Percentiles rank a stretch among this genome's conserved stretches.
phyloP scores from a whole-genome alignment of 2,113 vertebrate species.

The Oriolus oriolus region DNA sequence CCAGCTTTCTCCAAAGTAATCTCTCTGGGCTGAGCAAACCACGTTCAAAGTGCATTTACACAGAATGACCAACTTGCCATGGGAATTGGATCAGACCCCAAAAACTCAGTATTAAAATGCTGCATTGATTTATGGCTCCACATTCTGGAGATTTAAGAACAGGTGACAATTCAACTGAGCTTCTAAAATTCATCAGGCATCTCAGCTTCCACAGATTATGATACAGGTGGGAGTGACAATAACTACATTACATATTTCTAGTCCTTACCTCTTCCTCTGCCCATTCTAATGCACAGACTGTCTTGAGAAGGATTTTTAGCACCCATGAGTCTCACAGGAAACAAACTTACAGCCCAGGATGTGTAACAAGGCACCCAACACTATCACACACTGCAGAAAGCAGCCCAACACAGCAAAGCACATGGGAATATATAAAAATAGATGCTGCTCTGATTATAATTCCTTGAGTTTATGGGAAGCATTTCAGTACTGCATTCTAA shows the following conservation, averaged over 20 bases:
- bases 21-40: neutral
- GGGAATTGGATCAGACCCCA: neutral
- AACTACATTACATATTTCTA: neutral
- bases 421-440: neutral
- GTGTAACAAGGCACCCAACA: neutral
- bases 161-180: neutral
- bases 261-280: neutral
- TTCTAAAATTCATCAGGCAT: neutral
- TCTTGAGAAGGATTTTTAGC: neutral
- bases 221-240: neutral
- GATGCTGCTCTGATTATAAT: neutral
- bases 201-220: neutral
- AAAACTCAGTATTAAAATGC: neutral
- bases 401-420: neutral
- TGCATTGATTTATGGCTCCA: neutral
- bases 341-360: neutral
- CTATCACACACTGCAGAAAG: neutral
- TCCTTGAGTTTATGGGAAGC: neutral
- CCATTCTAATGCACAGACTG: neutral
- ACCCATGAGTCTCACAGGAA: neutral
- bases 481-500: neutral
- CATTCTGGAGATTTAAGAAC: neutral
- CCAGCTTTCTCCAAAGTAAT: neutral
- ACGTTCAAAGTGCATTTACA: neutral
- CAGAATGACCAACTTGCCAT: rapidly evolving